Base-by-base conservation (phyloP, 2,797 vertebrate species). In the Borostomias antarcticus region DNA sequence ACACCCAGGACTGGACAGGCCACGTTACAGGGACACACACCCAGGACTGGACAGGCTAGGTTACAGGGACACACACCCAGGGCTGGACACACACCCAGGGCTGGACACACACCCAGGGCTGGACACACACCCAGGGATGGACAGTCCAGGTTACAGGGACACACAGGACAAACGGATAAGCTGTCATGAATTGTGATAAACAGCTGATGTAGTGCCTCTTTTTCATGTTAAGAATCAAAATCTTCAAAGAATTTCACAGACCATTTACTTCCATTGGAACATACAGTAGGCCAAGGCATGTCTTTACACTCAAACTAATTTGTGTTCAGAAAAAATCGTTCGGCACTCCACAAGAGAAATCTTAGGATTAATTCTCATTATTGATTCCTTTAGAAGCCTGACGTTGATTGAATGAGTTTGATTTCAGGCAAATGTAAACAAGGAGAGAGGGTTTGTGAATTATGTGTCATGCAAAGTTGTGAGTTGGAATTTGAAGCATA, bases 291-390 rank as follows among this genome's bases (percentile, higher is more conserved):
- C 66, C 48, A 78, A 68, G 45, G 57, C 2, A 21, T 17, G 54
- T 58, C 32, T 66, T 71, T 58, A 64, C 56, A 66, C 32, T 28
- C 48, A 33, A 69, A 74, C 59, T 68, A 70, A 78, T 74, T 78
- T 47, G 58, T 64, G 70, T 76, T 68, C 63, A 37, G 54, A 76
- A 62, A 76, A 60, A 79, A 79, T 77, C 47, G 1, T 72, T 77
- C 51, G 72, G 26, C 78, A 71, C 62, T 64, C 58, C 70, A 76
- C 62, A 68, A 4, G 3, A 77, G 58, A 80, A 77, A 85, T 83
- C 74, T 80, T 45, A 59, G 71, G 66, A 83, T 82, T 83, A 71
- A 70, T 83, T 75, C 73, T 65, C 52, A 40, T 74, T 74, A 84
- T 84, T 73, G 73, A 81, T 78, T 65, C 23, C 59, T 75, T 77